Percentiles rank a stretch among this genome's conserved stretches.
Conservation (phyloP, 2,113 vertebrate species). For the Equus przewalskii region DNA sequence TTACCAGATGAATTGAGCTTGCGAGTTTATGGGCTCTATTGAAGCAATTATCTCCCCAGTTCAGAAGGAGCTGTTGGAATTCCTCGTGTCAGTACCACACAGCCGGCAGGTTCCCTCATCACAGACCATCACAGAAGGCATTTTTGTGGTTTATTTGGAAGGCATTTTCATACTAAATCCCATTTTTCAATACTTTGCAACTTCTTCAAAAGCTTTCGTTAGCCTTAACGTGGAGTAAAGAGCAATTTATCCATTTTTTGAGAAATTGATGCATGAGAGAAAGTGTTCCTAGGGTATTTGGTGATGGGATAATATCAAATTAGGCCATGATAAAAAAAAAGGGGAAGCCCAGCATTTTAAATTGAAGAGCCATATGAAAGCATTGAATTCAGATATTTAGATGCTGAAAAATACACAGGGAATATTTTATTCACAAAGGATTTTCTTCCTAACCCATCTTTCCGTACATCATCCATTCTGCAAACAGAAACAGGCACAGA, state of each 20-base stretch:
- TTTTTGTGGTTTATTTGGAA: constrained; percentile 56
- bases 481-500: not conserved
- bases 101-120: not conserved
- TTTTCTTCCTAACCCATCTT: not conserved
- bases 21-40: constrained; percentile 4
- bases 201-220: constrained; percentile 64
- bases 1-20: constrained; percentile 24
- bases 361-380: constrained; percentile 10
- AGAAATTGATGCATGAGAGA: not conserved
- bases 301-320: constrained; percentile 5
- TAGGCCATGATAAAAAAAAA: constrained; percentile 36
- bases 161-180: not conserved
- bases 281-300: constrained; percentile 15
- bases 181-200: constrained; percentile 38
- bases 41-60: constrained; percentile 55
- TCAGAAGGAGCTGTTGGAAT: constrained; percentile 40
- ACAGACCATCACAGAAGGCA: not conserved
- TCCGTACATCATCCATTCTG: not conserved
- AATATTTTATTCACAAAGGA: constrained; percentile 48
- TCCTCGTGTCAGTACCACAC: not conserved
- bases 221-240: not conserved
- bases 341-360: constrained; percentile 49
- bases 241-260: constrained; percentile 35
- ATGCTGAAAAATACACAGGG: not conserved
- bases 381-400: constrained; percentile 27